Evolutionary conservation across 1,140 invertebrate species (phyloP).

Genomic region (Tachypleus tridentatus): DNA sequence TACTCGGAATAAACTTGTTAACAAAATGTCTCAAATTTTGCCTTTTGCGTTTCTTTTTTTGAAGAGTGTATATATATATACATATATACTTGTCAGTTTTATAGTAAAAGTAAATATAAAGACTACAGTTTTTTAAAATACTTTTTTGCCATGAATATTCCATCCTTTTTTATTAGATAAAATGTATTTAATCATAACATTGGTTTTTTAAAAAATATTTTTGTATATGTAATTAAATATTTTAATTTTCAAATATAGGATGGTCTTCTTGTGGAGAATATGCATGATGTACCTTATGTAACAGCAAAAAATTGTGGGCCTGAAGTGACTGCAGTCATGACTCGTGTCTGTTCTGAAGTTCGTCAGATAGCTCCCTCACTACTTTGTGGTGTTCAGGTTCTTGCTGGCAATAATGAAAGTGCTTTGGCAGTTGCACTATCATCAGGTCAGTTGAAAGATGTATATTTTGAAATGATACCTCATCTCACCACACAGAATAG

Average conservation of each 20-base stretch:
- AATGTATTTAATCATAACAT: not conserved
- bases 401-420: constrained; percentile 61
- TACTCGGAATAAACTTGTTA: too few species aligned
- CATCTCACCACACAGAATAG: too few species aligned
- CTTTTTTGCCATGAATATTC: not conserved
- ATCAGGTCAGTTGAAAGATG: constrained; percentile 33
- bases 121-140: not conserved
- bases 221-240: not conserved
- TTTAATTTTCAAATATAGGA: constrained; percentile 42
- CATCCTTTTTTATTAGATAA: not conserved
- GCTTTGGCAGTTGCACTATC: constrained; percentile 63
- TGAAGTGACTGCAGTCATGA: constrained; percentile 57
- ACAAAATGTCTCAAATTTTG: too few species aligned
- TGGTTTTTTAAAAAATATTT: not conserved
- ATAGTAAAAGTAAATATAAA: too few species aligned
- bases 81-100: too few species aligned
- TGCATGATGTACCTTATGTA: constrained; percentile 71
- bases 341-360: constrained; percentile 44
- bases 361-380: constrained; percentile 36
- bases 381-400: constrained; percentile 52
- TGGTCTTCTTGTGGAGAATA: constrained; percentile 67
- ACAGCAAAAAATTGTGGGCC: constrained; percentile 45
- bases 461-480: not conserved
- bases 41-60: too few species aligned
- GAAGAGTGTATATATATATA: too few species aligned